Base-by-base conservation (phyloP, 2,888 invertebrate genomes). In the Pollenia amentaria region DNA sequence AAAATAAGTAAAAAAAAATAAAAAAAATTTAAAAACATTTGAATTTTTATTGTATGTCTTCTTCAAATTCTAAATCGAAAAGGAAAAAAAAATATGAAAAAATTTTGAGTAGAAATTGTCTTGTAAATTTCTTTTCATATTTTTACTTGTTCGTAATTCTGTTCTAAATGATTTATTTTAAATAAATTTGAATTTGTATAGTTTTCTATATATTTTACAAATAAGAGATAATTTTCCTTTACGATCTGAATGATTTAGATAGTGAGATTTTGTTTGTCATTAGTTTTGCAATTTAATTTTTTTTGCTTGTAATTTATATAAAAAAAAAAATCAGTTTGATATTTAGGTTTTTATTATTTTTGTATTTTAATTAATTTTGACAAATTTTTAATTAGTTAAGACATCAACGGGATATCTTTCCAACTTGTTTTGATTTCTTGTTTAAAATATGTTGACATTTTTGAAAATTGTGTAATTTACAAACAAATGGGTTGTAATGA, bases 281-380 rank as follows among this genome's bases (percentile, higher is more conserved):
- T 21, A 67, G 51, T 67, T 65, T 51, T 60, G 16, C 38, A n/a
- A 44, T 64, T 80, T 55, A 46, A 44, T n/a, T 65, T 73, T 48
- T 16, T 40, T 48, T 53, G n/a, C 44, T 65, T 57, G 6, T 73
- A n/a, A 77, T 65, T 72, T 84, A 65, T 65, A 10, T 70, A n/a
- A n/a, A n/a, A 44, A 72, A 6, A 48, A 29, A 29, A 29, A 67
- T 48, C 42, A 40, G 55, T 21, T 11, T 14, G 64, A 46, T 65
- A 40, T 29, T 70, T 46, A 57, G 40, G 38, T 67, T 65, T 81
- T 75, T 51, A 60, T 62, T 73, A 67, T 78, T 79, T 84, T 73
- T 64, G 51, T 12, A 73, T 65, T 79, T 79, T 79, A 78, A 84
- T 73, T 84, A 84, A 75, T 73, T 79, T 84, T 73, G 60, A 79